Conservation (phyloP, 2,797 vertebrate species). For the Manis crassicaudata region DNA sequence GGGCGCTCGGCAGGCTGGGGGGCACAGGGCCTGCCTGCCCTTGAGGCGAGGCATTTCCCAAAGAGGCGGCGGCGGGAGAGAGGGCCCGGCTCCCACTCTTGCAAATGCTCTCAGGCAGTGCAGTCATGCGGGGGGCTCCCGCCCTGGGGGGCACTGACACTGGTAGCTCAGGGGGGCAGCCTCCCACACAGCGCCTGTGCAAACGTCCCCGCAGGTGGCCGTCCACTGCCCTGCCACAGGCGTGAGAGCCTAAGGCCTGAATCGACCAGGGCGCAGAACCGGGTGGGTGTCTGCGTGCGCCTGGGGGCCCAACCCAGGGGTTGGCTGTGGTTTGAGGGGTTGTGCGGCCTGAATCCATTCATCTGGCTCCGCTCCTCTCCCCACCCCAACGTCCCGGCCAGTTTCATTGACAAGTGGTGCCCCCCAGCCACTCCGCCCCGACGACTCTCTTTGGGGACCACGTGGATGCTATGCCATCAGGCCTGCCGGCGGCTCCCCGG, state of each 20-base stretch:
- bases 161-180: no score
- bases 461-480: neutral
- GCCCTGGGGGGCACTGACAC: no score
- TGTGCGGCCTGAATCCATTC: neutral
- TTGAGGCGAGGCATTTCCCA: neutral
- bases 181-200: neutral
- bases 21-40: neutral
- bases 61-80: no score
- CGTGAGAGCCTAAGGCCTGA: neutral
- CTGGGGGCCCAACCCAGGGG: neutral
- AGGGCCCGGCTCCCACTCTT: no score
- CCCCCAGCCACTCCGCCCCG: no score
- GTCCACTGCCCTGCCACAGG: neutral
- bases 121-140: neutral
- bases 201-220: accelerated
- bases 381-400: neutral
- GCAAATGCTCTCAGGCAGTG: no score
- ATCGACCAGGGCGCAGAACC: no score
- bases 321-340: neutral
- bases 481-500: no score
- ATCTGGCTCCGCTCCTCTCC: neutral
- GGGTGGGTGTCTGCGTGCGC: no score
- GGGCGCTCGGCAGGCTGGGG: accelerated
- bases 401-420: neutral
- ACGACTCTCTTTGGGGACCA: neutral